phyloP scores from a whole-genome alignment of 2,888 invertebrate species.

The Pteria penguin region DNA sequence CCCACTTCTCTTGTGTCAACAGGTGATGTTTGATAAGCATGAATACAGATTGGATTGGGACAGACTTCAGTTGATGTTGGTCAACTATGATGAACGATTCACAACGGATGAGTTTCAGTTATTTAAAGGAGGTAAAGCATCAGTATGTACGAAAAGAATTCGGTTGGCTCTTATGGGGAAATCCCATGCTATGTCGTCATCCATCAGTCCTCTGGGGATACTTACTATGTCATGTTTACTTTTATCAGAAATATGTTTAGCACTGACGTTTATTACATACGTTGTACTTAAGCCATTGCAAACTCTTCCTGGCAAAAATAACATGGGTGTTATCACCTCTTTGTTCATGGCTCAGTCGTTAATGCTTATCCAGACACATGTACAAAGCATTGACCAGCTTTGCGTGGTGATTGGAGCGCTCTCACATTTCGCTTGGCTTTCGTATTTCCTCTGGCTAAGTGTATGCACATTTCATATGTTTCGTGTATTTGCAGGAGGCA shows the following conservation, averaged over 20 bases:
- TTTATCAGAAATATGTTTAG: no score
- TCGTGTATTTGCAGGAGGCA: slow-evolving; percentile 24
- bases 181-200: no score
- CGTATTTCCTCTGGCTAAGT: slow-evolving; percentile 20
- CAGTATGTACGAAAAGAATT: slow-evolving; percentile 10
- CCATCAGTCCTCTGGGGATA: no score
- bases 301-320: slow-evolving; percentile 39
- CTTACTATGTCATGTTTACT: no score
- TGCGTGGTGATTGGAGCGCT: slow-evolving; percentile 15
- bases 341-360: slow-evolving; percentile 25
- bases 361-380: background rate
- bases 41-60: slow-evolving; percentile 2
- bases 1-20: slow-evolving; percentile 16
- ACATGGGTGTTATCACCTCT: slow-evolving; percentile 31
- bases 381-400: no score
- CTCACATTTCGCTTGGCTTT: slow-evolving; percentile 33
- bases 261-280: no score
- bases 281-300: no score
- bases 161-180: no score
- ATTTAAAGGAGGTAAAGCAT: background rate
- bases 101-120: background rate
- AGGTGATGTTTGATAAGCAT: background rate
- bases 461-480: slow-evolving; percentile 41
- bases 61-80: background rate
- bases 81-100: background rate